phyloP scores from a whole-genome alignment of 1,140 invertebrate species.

The Ruditapes philippinarum region DNA sequence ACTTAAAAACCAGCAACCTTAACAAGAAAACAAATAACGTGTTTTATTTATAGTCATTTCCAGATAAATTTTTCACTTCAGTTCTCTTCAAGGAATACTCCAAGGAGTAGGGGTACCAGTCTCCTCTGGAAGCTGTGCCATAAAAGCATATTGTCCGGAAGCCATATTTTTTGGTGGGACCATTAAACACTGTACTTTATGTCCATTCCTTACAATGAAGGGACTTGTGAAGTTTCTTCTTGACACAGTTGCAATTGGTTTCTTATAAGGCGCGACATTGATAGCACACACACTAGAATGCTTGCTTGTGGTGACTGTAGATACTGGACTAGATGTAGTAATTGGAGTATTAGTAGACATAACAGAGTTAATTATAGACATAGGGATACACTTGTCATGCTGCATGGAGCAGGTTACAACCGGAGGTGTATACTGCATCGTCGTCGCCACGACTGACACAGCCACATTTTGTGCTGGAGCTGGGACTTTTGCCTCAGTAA shows the following conservation, averaged over 20 bases:
- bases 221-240: slow-evolving; percentile 73
- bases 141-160: slow-evolving; percentile 25
- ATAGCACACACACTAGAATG: slow-evolving; percentile 24
- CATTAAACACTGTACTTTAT: slow-evolving; percentile 81
- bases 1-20: background rate
- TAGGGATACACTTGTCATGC: slow-evolving; percentile 33
- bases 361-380: slow-evolving; percentile 44
- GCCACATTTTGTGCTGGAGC: background rate
- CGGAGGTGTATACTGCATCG: background rate
- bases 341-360: background rate
- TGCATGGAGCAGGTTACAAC: background rate
- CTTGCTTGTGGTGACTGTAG: slow-evolving; percentile 1
- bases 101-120: background rate
- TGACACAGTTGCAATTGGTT: slow-evolving; percentile 72
- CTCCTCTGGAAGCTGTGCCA: slow-evolving; percentile 29
- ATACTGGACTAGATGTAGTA: slow-evolving; percentile 18
- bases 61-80: no score
- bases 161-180: slow-evolving; percentile 62
- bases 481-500: slow-evolving; percentile 33
- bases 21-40: background rate
- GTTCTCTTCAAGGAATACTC: background rate
- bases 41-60: background rate
- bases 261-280: slow-evolving; percentile 76
- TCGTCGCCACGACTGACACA: background rate
- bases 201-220: slow-evolving; percentile 79